Percentiles rank a stretch among this genome's conserved stretches.
phyloP scores from a whole-genome alignment of 2,797 vertebrate species.

The Anomalospiza imberbis region DNA sequence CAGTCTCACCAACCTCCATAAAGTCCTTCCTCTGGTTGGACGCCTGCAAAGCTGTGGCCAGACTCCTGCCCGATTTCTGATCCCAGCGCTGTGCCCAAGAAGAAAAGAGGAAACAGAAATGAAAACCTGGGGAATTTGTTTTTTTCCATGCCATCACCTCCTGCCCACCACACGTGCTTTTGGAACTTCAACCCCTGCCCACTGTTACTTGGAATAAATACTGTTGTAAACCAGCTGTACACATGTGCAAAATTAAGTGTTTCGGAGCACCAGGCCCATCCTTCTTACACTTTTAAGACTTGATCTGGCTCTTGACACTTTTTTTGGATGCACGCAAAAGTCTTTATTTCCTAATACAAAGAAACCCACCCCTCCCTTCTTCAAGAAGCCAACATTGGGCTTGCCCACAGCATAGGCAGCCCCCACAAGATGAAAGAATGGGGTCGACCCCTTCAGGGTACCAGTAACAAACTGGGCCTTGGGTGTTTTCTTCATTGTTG shows the following conservation, averaged over 20 bases:
- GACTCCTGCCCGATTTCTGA: conserved; percentile 88
- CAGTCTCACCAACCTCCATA: conserved; percentile 87
- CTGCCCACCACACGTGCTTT: neutral
- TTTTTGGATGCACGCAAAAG: neutral
- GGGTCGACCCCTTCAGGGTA: fast-evolving
- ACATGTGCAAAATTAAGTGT: fast-evolving
- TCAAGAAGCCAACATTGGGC: neutral
- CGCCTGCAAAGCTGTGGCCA: conserved; percentile 86
- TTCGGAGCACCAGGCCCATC: neutral
- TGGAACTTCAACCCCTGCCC: neutral
- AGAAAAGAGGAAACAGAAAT: neutral
- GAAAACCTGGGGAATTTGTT: neutral
- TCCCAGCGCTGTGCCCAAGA: conserved; percentile 85
- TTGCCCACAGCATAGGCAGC: neutral
- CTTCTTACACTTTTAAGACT: neutral
- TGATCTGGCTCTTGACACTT: neutral
- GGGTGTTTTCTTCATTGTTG: neutral
- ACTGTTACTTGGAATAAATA: neutral
- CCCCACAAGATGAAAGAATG: fast-evolving
- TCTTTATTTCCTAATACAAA: neutral
- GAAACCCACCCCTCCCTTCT: neutral
- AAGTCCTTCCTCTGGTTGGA: conserved; percentile 97
- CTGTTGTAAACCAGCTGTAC: neutral
- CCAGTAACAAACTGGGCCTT: neutral
- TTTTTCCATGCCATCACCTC: neutral